Evolutionary conservation across 2,888 invertebrate genomes (phyloP).

Genomic region (Thalpophila matura): DNA sequence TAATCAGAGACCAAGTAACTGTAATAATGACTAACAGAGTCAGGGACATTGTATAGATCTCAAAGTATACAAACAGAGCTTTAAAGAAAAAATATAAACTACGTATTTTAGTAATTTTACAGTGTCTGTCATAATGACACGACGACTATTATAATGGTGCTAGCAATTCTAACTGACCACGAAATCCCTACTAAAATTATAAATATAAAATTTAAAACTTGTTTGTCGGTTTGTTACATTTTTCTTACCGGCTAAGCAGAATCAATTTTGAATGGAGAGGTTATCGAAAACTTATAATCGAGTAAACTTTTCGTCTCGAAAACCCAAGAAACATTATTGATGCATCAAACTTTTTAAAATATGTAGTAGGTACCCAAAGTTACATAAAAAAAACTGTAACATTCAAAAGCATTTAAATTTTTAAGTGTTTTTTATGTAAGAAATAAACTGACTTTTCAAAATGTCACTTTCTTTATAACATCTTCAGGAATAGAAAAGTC

Average conservation of each 20-base stretch:
- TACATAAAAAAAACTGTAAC: too few species aligned
- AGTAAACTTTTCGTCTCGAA: too few species aligned
- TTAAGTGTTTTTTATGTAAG: too few species aligned
- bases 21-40: slow-evolving; percentile 32
- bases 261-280: neutral
- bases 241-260: neutral
- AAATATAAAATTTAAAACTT: slow-evolving; percentile 2
- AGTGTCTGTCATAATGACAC: neutral
- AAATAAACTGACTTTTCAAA: too few species aligned
- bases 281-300: too few species aligned
- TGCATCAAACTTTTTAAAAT: too few species aligned
- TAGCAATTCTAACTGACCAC: slow-evolving; percentile 9
- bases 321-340: too few species aligned
- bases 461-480: too few species aligned
- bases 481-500: too few species aligned
- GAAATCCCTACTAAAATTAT: slow-evolving; percentile 5
- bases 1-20: slow-evolving; percentile 46
- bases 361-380: too few species aligned
- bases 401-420: too few species aligned
- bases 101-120: slow-evolving; percentile 9
- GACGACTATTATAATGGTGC: slow-evolving; percentile 4
- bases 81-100: slow-evolving; percentile 6
- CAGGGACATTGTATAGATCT: slow-evolving; percentile 1
- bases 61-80: neutral
- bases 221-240: neutral